Percentiles rank a stretch among this genome's conserved stretches.
Evolutionary conservation across 2,888 invertebrate species (phyloP).

Genomic region (Carterocephalus palaemon): DNA sequence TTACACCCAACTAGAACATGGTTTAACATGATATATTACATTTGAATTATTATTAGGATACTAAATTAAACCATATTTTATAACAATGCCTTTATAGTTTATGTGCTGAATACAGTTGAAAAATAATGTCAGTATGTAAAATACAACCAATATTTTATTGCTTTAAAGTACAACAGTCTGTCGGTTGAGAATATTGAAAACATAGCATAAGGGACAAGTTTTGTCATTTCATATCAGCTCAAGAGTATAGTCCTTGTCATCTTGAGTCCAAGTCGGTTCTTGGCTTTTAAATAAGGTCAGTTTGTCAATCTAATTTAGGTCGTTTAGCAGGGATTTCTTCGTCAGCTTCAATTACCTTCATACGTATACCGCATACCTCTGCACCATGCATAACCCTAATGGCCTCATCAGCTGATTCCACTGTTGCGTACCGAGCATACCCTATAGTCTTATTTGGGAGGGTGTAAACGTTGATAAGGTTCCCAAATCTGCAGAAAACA

Average conservation of each 20-base stretch:
- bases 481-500: conserved; percentile 93
- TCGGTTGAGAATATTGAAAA: conserved; percentile 4
- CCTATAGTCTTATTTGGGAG: conserved; percentile 94
- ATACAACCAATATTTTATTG: conserved; percentile 26
- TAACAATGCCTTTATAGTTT: no score
- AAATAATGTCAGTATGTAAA: conserved; percentile 20
- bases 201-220: not conserved
- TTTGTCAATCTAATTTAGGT: conserved; percentile 31
- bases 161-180: conserved; percentile 13
- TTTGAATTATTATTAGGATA: no score
- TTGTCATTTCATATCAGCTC: not conserved
- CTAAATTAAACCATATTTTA: no score
- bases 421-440: conserved; percentile 90
- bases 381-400: conserved; percentile 87
- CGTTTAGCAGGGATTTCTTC: conserved; percentile 50
- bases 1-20: no score
- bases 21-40: no score
- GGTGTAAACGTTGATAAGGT: conserved; percentile 93
- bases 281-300: conserved; percentile 18
- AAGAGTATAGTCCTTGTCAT: not conserved
- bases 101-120: conserved; percentile 9
- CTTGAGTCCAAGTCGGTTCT: conserved; percentile 3
- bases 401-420: conserved; percentile 86
- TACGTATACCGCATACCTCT: conserved; percentile 89
- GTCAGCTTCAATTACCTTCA: conserved; percentile 94